Percentiles rank a stretch among this genome's conserved stretches.
Conservation (phyloP, 2,797 vertebrate genomes). For the Lepus oiostolus region DNA sequence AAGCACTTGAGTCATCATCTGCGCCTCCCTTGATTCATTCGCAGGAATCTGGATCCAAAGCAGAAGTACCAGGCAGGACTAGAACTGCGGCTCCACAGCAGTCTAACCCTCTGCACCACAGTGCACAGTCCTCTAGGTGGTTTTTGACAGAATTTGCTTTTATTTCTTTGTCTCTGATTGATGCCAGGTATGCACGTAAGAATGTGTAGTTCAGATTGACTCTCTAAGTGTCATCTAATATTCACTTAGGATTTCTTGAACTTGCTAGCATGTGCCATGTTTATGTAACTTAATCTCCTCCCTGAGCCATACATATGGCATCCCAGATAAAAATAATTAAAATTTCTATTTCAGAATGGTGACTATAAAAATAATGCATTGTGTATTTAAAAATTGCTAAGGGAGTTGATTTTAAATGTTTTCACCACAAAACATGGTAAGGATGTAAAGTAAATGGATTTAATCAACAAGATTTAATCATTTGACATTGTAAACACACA, state of each 20-base stretch:
- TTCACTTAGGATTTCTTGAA: neutral
- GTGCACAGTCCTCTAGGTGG: too few relatives aligned
- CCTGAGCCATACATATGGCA: neutral
- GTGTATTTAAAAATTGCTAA: neutral
- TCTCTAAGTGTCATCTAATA: neutral
- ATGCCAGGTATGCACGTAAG: neutral
- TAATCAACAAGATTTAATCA: neutral
- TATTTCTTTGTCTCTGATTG: neutral
- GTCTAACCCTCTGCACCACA: too few relatives aligned
- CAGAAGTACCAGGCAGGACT: too few relatives aligned
- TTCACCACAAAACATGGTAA: neutral
- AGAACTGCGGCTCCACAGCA: too few relatives aligned
- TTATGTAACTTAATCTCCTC: neutral
- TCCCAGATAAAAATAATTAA: neutral
- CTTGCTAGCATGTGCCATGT: neutral
- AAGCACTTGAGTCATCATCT: too few relatives aligned
- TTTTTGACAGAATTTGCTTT: slow-evolving; percentile 28
- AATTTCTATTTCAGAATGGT: neutral
- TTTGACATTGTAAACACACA: too few relatives aligned
- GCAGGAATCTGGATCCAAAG: too few relatives aligned
- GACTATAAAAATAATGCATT: neutral
- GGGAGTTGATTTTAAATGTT: neutral
- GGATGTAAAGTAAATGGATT: neutral
- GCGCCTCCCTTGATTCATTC: too few relatives aligned
- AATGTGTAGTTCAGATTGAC: neutral